Evolutionary conservation across 2,888 invertebrate species (phyloP).

Genomic region (Cheilosia scutellata): DNA sequence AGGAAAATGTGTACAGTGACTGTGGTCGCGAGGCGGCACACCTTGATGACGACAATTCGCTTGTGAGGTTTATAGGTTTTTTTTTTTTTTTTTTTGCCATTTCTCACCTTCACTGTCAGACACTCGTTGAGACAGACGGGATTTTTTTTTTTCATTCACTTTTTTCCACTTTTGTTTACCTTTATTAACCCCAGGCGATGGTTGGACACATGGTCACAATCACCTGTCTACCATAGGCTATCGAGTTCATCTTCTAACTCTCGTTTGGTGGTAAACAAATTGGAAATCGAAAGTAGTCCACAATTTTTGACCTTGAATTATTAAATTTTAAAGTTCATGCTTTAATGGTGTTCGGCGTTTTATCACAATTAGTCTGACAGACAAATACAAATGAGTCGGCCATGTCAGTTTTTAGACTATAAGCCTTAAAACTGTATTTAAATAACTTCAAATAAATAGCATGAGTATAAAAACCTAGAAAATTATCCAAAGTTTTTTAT

Average conservation of each 20-base stretch:
- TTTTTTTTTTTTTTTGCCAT: constrained; percentile 26
- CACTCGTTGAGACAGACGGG: constrained; percentile 20
- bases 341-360: too few relatives aligned
- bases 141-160: constrained; percentile 5
- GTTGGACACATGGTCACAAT: constrained; percentile 21
- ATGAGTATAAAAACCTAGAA: too few relatives aligned
- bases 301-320: neutral
- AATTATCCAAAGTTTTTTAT: too few relatives aligned
- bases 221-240: constrained; percentile 4
- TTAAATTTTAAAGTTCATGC: too few relatives aligned
- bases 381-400: too few relatives aligned
- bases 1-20: constrained; percentile 32
- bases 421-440: too few relatives aligned
- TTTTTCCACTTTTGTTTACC: constrained; percentile 17
- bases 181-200: constrained; percentile 10
- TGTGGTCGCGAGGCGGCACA: constrained; percentile 56
- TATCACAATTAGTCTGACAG: too few relatives aligned
- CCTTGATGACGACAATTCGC: constrained; percentile 67
- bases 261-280: neutral
- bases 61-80: constrained; percentile 1
- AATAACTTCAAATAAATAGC: too few relatives aligned
- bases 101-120: constrained; percentile 59
- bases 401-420: too few relatives aligned
- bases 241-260: constrained; percentile 3
- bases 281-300: neutral